Evolutionary conservation across 2,888 invertebrate species (phyloP), one percentile per base, ranked within the genome.

Genomic region (Scaptodrosophila latifasciaeformis): DNA sequence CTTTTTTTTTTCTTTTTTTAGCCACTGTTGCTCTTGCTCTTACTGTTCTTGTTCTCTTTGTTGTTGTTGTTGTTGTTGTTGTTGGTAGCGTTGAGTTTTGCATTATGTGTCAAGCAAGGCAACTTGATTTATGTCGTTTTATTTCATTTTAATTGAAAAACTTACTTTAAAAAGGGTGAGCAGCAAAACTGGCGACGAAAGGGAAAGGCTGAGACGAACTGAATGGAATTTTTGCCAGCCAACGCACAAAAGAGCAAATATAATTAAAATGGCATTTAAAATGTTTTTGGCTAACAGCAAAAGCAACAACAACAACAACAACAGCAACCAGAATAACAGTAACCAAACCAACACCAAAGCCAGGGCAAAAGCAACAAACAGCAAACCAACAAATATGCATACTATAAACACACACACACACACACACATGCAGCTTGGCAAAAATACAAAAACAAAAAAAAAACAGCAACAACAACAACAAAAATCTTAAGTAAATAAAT

Each of bases 241-340:
- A 59, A 53, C 65, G 54, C 70, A 57, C 53, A 70, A 59, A 58
- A 61, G 70, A 66, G 55, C 71, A 72, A 72, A 77, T 77, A 74
- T 72, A 72, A 77, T 72, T 77, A 72, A 77, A 77, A 77, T 77
- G 75, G 78, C 75, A 72, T 77, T 72, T 72, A 68, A 70, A 75
- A 75, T 75, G 69, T 59, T 68, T 65, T 68, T 51, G 70, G 61
- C 62, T 63, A 70, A 55, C 59, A 62, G 52, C 66, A 53, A 54
- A 45, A 53, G 17, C 43, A 56, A 21, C 34, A 51, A 1, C 43
- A 54, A 3, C 18, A 46, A 1, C 17, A 34, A 13, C 5, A 54
- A 7, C 31, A 56, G 2, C 37, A 51, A 1, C 42, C 54, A 10
- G 42, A 50, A 37, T 47, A 59, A 10, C 19, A 37, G 13, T 45